Conservation (phyloP, 1,140 invertebrate species). For the silkworm (Bombyx mori) region ASM3026992v2 NC_085118.1:857001-857500, state of each 20-base stretch:
- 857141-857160: no score
- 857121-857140: no score
- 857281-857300: slow-evolving; percentile 40
- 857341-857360: slow-evolving; percentile 1
- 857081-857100: no score
- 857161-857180: no score
- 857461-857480: background rate
- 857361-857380: background rate
- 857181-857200: no score
- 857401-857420: background rate
- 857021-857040: no score
- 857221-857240: slow-evolving; percentile 52
- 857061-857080: no score
- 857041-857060: no score
- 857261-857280: slow-evolving; percentile 51
- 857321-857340: background rate
- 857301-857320: background rate
- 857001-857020: no score
- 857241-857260: slow-evolving; percentile 50
- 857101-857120: no score
- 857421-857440: background rate
- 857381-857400: background rate
- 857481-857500: no score
- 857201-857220: slow-evolving; percentile 28
- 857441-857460: background rate